Evolutionary conservation across 2,888 invertebrate species (phyloP).

Genomic region (Chesias legatella): DNA sequence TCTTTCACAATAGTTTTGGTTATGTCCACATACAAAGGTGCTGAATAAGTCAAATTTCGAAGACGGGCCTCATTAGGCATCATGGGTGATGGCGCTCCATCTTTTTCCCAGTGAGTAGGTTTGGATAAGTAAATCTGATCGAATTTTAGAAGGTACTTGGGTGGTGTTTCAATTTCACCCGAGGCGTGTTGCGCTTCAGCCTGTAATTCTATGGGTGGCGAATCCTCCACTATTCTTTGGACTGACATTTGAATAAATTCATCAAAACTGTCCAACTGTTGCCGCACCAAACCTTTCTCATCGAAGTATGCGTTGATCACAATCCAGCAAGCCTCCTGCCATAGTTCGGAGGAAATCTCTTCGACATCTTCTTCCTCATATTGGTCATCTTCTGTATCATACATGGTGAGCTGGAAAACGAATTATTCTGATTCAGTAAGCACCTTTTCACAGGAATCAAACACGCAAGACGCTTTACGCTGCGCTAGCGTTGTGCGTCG

Average conservation of each 20-base stretch:
- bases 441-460: background rate
- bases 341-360: slow-evolving; percentile 98
- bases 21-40: slow-evolving; percentile 99
- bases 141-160: slow-evolving; percentile 96
- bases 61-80: slow-evolving; percentile 99
- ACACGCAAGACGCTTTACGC: no score
- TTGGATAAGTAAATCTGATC: slow-evolving; percentile 99
- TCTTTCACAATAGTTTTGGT: slow-evolving; percentile 97
- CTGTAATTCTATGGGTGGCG: slow-evolving; percentile 97
- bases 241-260: slow-evolving; percentile 99
- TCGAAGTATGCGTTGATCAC: slow-evolving; percentile 99
- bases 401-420: slow-evolving; percentile 49
- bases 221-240: slow-evolving; percentile 99
- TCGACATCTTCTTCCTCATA: slow-evolving; percentile 94
- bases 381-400: slow-evolving; percentile 76
- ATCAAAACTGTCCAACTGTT: slow-evolving; percentile 99
- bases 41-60: slow-evolving; percentile 98
- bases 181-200: slow-evolving; percentile 98
- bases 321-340: slow-evolving; percentile 99
- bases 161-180: slow-evolving; percentile 95
- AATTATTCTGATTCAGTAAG: slow-evolving; percentile 1
- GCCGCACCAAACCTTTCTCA: slow-evolving; percentile 99
- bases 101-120: slow-evolving; percentile 99
- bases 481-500: no score
- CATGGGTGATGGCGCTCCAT: slow-evolving; percentile 99